Percentiles rank a stretch among this genome's conserved stretches.
Evolutionary conservation across 1,140 invertebrate genomes (phyloP).

Genomic region (Globodera rostochiensis): DNA sequence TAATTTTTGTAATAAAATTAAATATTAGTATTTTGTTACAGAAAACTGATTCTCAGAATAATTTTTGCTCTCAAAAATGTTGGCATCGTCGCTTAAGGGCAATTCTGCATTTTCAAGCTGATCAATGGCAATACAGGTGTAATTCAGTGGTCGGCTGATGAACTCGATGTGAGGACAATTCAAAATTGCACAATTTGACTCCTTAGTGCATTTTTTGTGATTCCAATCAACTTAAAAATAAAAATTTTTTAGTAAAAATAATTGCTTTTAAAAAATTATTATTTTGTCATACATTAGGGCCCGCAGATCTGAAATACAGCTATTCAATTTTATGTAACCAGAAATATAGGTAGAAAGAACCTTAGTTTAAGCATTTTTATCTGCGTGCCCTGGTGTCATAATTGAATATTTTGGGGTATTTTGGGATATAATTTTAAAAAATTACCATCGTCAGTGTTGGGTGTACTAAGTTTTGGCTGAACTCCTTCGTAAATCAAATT

Average conservation of each 20-base stretch:
- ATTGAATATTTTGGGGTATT: too few relatives aligned
- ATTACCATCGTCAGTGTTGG: too few relatives aligned
- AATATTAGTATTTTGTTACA: not conserved
- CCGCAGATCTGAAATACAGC: too few relatives aligned
- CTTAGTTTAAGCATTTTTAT: too few relatives aligned
- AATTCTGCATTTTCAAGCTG: slow-evolving; percentile 40
- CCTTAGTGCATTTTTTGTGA: slow-evolving; percentile 51
- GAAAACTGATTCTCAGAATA: not conserved
- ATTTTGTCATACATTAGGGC: not conserved
- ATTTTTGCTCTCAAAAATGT: not conserved
- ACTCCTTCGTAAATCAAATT: slow-evolving; percentile 55
- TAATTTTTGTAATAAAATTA: too few relatives aligned
- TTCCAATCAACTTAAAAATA: slow-evolving; percentile 54
- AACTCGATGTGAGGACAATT: slow-evolving; percentile 61
- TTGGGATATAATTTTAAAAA: too few relatives aligned
- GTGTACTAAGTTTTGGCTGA: too few relatives aligned
- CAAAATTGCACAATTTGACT: slow-evolving; percentile 49
- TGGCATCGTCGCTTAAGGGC: not conserved
- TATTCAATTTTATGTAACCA: too few relatives aligned
- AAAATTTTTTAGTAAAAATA: not conserved
- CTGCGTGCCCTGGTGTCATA: too few relatives aligned
- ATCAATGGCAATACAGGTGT: slow-evolving; percentile 51
- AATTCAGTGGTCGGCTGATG: slow-evolving; percentile 34
- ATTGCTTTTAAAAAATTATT: not conserved
- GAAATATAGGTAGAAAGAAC: too few relatives aligned